These are phyloP conservation scores for Nyctereutes procyonoides DNA, from an alignment of 2,113 vertebrate genomes.

Conservation along the genomic window DNA sequence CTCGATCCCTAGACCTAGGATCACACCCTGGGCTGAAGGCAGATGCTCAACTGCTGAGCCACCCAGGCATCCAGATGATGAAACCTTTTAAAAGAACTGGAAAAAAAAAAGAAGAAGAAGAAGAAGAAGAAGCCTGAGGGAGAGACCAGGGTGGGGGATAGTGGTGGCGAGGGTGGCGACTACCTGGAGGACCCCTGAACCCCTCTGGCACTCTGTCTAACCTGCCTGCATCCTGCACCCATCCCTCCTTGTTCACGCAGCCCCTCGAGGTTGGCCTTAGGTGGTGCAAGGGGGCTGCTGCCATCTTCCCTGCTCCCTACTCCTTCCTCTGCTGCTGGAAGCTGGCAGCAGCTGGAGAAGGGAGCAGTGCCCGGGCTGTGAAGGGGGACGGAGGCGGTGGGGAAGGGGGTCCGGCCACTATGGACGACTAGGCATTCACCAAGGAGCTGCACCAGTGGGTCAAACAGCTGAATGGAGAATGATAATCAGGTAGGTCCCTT, in stretches of 20 bases:
- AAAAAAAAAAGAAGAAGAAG: neutral
- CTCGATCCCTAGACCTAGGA: too few relatives aligned
- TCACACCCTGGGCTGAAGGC: too few relatives aligned
- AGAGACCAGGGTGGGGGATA: neutral
- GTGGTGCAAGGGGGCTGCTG: neutral
- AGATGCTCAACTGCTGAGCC: too few relatives aligned
- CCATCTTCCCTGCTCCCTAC: neutral
- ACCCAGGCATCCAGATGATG: neutral
- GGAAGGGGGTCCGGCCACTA: conserved; percentile 41
- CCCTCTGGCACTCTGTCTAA: neutral
- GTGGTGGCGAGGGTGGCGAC: too few relatives aligned
- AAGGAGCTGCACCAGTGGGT: conserved; percentile 92
- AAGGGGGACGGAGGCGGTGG: neutral
- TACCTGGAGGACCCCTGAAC: neutral
- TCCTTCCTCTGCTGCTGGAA: neutral
- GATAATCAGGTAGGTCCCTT: conserved; percentile 86
- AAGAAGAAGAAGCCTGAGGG: neutral
- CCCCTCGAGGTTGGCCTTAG: neutral
- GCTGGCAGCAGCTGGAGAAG: neutral
- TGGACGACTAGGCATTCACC: conserved; percentile 90
- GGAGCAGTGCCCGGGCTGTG: neutral
- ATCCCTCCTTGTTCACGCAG: neutral
- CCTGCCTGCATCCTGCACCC: neutral
- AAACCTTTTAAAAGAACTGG: neutral
- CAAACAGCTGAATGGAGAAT: conserved; percentile 90